These are phyloP conservation scores for Colaptes auratus DNA, from an alignment of 2,113 vertebrate species.

Conservation along the genomic window DNA sequence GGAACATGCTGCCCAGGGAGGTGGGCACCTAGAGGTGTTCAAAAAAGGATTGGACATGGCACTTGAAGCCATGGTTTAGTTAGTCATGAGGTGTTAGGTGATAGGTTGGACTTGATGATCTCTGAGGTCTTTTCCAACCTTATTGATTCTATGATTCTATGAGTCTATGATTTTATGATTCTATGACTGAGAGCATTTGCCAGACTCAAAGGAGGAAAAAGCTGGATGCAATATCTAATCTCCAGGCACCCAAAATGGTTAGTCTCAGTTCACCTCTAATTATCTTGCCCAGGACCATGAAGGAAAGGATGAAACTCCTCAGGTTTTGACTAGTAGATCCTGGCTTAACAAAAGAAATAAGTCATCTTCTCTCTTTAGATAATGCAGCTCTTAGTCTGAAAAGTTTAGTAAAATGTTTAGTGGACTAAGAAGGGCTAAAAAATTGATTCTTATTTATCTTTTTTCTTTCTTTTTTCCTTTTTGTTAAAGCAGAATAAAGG, in stretches of 20 bases:
- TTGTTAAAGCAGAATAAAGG: background rate
- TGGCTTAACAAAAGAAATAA: background rate
- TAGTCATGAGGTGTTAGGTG: too few relatives aligned
- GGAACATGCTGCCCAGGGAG: too few relatives aligned
- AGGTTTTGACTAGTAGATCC: background rate
- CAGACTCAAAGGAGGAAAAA: background rate
- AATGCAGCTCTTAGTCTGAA: background rate
- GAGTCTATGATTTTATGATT: too few relatives aligned
- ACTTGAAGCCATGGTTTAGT: too few relatives aligned
- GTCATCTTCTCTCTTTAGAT: background rate
- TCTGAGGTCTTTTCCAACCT: too few relatives aligned
- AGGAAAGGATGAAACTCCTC: background rate
- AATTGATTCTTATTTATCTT: background rate
- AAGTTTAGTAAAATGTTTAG: background rate
- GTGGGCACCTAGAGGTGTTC: too few relatives aligned
- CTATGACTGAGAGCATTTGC: background rate
- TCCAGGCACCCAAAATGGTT: background rate
- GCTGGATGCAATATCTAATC: background rate
- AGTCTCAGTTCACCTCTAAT: background rate
- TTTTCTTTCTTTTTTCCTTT: background rate
- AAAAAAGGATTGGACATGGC: too few relatives aligned
- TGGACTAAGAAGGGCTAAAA: background rate
- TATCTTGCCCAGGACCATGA: background rate
- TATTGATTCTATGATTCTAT: too few relatives aligned
- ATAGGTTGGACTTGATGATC: too few relatives aligned